phyloP scores from a whole-genome alignment of 2,113 vertebrate species.

The Xyrauchen texanus region DNA sequence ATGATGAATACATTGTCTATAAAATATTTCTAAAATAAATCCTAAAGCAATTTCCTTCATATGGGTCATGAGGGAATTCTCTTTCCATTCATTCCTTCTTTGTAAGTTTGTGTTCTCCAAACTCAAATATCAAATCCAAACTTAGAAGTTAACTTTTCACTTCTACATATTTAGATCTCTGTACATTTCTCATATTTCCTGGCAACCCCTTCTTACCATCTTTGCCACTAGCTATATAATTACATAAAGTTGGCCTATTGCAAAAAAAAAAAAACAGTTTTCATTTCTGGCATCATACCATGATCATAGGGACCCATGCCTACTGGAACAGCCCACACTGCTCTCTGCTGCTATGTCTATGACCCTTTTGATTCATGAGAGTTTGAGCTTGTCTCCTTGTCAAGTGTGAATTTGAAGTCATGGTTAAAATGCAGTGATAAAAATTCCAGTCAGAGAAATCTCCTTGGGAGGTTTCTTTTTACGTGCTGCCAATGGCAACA shows the following conservation, averaged over 20 bases:
- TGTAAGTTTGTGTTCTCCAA: too few species aligned
- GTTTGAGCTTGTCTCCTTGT: neutral
- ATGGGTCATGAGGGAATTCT: neutral
- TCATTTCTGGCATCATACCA: constrained; percentile 10
- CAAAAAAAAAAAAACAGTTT: neutral
- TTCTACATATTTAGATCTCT: too few species aligned
- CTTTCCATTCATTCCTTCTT: neutral
- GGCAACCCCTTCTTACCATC: neutral
- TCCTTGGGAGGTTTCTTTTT: neutral
- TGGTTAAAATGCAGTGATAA: neutral
- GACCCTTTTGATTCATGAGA: constrained; percentile 7
- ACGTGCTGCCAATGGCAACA: constrained; percentile 2
- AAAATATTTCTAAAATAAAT: constrained; percentile 4
- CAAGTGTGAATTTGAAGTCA: neutral
- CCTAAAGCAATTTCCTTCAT: neutral
- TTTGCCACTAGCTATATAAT: neutral
- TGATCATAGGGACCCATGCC: neutral
- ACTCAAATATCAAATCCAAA: too few species aligned
- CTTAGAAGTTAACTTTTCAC: too few species aligned
- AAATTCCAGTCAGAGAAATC: neutral
- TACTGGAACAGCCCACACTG: neutral
- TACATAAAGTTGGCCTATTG: neutral
- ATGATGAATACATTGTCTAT: constrained; percentile 18
- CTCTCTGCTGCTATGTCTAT: neutral
- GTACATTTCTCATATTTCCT: neutral